Base-by-base conservation (phyloP, 2,888 invertebrate genomes). In the Netelia fuscicornis region DNA sequence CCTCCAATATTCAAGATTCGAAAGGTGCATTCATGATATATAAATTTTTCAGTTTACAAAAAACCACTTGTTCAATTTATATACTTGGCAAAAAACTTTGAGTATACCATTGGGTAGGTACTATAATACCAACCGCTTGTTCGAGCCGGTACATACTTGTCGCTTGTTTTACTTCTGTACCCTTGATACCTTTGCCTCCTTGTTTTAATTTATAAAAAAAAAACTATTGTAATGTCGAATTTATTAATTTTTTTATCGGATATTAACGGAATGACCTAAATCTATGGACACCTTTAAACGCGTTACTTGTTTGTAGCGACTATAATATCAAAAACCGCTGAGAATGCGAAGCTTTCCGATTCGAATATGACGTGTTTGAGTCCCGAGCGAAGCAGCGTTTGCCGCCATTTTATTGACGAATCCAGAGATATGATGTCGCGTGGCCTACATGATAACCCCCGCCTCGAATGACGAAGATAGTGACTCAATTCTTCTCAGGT, bases 381-480 rank as follows among this genome's bases (percentile, higher is more conserved):
- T 42, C 80, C 86, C 86, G 85, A 85, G 85, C 86, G 85, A 52
- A 52, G 60, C 30, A 13, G 60, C 65, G 85, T 56, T 25, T 30
- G 48, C 87, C 60, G 81, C 89, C 90, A 91, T 90, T 90, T 90
- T 90, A 89, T 91, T 90, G 89, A 89, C 88, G 81, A 71, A 83
- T 86, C 72, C 30, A 13, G 84, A 84, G 90, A 92, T 91, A 90
- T 91, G 91, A 91, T 91, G 91, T 91, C 90, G 89, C 77, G 83
- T 87, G 90, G 89, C 92, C 91, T 91, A 90, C 86, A 90, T 90
- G 92, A 92, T 92, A 92, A 91, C 92, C 91, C 90, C 81, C 85
- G 68, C 68, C 58, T 77, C 81, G 74, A 81, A 74, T 71, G 74
- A 83, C 70, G 79, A 86, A 74, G 86, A 88, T 86, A 88, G 77